Evolutionary conservation across 1,140 invertebrate species (phyloP), one percentile per base, ranked within the genome.

Genomic region (Drosophila sp.): DNA sequence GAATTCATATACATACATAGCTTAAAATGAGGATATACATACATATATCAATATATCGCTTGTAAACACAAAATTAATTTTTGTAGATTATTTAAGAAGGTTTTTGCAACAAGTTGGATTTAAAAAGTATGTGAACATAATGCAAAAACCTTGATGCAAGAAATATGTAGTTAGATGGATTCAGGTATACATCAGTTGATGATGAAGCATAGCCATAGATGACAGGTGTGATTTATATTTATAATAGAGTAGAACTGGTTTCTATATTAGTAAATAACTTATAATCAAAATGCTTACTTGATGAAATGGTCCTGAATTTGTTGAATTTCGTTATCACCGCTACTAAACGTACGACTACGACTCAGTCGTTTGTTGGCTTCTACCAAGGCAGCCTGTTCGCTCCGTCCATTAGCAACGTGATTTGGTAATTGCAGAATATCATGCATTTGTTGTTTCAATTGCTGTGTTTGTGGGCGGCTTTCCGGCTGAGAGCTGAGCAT

Each of bases 401-500:
- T 80, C 3, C 76, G 85, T 30, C 83, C 87, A 44, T 91, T 75
- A 4, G 65, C 68, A 29, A 89, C 44, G 29, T 80, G 69, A 2
- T 83, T 76, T 5, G 90, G 90, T 17, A 87, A 58, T 10, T 74
- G 68, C 5, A 91, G 72, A 32, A 91, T 84, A 4, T 84, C 63
- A 25, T 84, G 72, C 17, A 91, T 57, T 33, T 90, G 77, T n/a
- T 73, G 66, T 40, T 92, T 92, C 5, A 97, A 95, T 47, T 96
- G 96, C 65, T 94, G 93, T 0, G 97, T 96, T 25, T 96, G 96
- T 38, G 97, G 97, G 25, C 98, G 93, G 66, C 94, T 92, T 3
- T 93, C 92, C 1, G 98, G 97, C 70, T 96, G 93, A 17, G 94
- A 91, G 29, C 96, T 95, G 6, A 98, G 92, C 95, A 98, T 97